phyloP scores from a whole-genome alignment of 37 sponge, comb jelly and placozoan species.

The Diacarnus erythraeanus region DNA sequence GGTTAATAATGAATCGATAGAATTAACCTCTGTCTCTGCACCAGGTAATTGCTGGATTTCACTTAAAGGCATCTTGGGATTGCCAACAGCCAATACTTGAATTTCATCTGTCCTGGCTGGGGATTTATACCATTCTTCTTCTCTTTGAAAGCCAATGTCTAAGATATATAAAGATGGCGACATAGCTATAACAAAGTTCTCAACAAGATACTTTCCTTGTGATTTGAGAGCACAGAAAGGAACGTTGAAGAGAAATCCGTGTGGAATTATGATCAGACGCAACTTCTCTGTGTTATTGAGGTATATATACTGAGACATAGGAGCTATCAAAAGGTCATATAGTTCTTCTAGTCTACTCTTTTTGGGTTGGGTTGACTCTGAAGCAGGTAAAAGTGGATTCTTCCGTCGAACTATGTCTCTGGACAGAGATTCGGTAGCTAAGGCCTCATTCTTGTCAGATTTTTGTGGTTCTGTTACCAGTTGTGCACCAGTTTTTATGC shows the following conservation, averaged over 20 bases:
- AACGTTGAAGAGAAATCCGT: slow-evolving; percentile 38
- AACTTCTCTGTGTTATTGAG: neutral
- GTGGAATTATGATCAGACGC: slow-evolving; percentile 42
- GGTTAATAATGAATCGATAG: neutral
- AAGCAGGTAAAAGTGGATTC: neutral
- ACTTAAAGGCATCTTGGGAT: slow-evolving; percentile 49
- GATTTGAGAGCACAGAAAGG: slow-evolving; percentile 40
- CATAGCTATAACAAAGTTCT: slow-evolving; percentile 17
- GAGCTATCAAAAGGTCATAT: neutral
- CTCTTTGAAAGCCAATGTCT: neutral
- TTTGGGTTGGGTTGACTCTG: too few relatives aligned
- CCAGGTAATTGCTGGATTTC: slow-evolving; percentile 46
- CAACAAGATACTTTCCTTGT: slow-evolving; percentile 27
- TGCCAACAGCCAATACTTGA: slow-evolving; percentile 23
- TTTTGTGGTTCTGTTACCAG: neutral
- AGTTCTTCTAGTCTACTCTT: neutral
- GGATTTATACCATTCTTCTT: neutral
- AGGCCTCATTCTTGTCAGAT: neutral
- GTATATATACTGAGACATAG: neutral
- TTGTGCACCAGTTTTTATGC: neutral
- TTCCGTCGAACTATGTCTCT: neutral
- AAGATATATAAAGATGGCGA: slow-evolving; percentile 38
- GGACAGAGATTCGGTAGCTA: too few relatives aligned
- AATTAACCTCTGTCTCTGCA: slow-evolving; percentile 26
- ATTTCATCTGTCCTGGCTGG: neutral